Base-by-base conservation (phyloP, 2,113 vertebrate genomes). In the Nerophis ophidion region DNA sequence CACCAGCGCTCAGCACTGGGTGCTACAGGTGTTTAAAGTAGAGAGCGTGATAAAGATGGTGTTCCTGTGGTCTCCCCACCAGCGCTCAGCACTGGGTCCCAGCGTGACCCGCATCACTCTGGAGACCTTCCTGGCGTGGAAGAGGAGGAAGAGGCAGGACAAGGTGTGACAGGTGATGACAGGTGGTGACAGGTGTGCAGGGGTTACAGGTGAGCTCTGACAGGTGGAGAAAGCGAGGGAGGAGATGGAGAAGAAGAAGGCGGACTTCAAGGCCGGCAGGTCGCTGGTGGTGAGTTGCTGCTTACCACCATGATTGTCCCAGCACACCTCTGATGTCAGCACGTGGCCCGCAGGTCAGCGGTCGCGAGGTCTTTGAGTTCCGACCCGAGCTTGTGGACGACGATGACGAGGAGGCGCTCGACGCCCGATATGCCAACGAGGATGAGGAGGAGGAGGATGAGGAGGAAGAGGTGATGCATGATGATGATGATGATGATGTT, bases 81-180 rank as follows among this genome's bases (percentile, higher is more conserved):
- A 99, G 97, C 92, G 97, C 66, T 83, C 93, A 54, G 94, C 94
- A 60, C 87, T 99, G 72, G 97, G 97, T 71, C 38, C 84, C 81
- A 93, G 96, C 13, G 96, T 99, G 80, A 97, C 96, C 58, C 94
- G 96, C 81, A 98, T 99, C 85, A 99, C 97, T 35, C 86, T 99
- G 90, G 97, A 98, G 77, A 95, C 94, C 57, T 99, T 99, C 81
- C 91, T 99, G 83, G 92, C 94, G 1, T 99, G 97, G 97, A 99
- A 99, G 79, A 98, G 94, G 89, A 93, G 93, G 81, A 99, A 98
- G 91, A 91, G 96, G 92, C 93, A 97, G 92, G 96, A 99, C 71
- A 97, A 96, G 82, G 91, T 87, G 7, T 26, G 70, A 36, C 17
- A 8, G 1, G 8, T 1, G 1, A 26, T 26, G 26, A 26, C 26